Conservation (phyloP, 2,113 vertebrate genomes). For the Ictalurus furcatus region DNA sequence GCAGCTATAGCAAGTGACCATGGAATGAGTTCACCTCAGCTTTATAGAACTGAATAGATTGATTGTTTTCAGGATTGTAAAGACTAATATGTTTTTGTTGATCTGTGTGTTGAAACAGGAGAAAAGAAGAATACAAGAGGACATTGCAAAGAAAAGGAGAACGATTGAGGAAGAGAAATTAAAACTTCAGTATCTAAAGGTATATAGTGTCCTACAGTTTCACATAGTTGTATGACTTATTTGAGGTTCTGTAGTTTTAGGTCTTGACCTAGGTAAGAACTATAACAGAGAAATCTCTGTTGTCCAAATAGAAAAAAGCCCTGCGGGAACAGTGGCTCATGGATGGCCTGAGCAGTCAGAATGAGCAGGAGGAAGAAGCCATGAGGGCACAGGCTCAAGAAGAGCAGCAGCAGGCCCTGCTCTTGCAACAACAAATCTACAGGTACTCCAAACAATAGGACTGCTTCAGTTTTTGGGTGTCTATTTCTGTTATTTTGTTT, state of each 20-base stretch:
- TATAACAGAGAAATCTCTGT: neutral
- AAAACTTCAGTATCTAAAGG: conserved; percentile 94
- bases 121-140: conserved; percentile 93
- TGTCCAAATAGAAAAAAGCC: conserved; percentile 85
- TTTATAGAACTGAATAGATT: neutral
- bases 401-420: conserved; percentile 78
- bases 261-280: neutral
- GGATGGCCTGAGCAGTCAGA: conserved; percentile 84
- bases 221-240: neutral
- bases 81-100: neutral
- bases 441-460: conserved; percentile 71
- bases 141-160: conserved; percentile 87
- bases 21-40: neutral
- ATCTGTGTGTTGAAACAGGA: conserved; percentile 72
- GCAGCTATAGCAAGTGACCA: neutral
- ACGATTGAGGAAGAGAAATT: conserved; percentile 92
- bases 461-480: neutral
- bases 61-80: neutral
- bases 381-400: conserved; percentile 82
- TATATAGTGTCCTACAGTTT: conserved; percentile 51
- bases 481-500: neutral
- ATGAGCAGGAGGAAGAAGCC: conserved; percentile 85
- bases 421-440: conserved; percentile 83
- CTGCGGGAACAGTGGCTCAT: conserved; percentile 94
- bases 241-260: neutral